Base-by-base conservation (phyloP, 2,113 vertebrate species). In the Tyto alba region DNA sequence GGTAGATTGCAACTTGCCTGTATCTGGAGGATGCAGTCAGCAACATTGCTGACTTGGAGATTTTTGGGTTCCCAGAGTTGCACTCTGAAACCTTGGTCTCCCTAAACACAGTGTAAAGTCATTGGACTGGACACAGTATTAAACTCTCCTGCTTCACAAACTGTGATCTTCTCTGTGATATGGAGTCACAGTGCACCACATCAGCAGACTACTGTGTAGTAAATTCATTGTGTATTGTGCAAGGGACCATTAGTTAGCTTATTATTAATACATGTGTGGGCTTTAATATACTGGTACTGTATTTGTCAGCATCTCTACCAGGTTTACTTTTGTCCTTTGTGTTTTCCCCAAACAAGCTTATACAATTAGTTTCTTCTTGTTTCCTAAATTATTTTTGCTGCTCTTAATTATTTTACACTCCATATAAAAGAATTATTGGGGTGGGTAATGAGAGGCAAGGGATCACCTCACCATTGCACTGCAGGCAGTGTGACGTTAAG, bases 341-440 rank as follows among this genome's bases (percentile, higher is more conserved):
- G 97, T 97, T 98, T 98, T 98, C 98, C 96, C 98, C 92, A 97
- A 98, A 98, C 97, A 97, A 96, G 96, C 97, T 97, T 97, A 97
- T 95, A 97, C 98, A 98, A 98, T 98, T 98, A 98, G 98, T 97
- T 98, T 97, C 97, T 98, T 98, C 97, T 98, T 97, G 98, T 98
- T 98, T 97, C 97, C 97, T 97, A 98, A 98, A 98, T 98, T 98
- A 98, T 98, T 98, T 98, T 98, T 98, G 97, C 96, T 97, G 95
- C 95, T 97, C 74, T 98, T 98, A 98, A 98, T 98, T 98, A 98
- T 98, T 98, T 98, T 98, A 98, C 98, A 98, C 98, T 98, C 97
- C 97, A 98, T 98, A 98, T 98, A 98, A 98, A 98, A 98, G 98
- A 98, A 97, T 98, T 98, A 98, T 98, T 98, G 97, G 97, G 97